These are phyloP conservation scores for Palythoa grandiflora DNA, from an alignment of 92 coral and sea anemone genomes.

Conservation along the genomic window DNA sequence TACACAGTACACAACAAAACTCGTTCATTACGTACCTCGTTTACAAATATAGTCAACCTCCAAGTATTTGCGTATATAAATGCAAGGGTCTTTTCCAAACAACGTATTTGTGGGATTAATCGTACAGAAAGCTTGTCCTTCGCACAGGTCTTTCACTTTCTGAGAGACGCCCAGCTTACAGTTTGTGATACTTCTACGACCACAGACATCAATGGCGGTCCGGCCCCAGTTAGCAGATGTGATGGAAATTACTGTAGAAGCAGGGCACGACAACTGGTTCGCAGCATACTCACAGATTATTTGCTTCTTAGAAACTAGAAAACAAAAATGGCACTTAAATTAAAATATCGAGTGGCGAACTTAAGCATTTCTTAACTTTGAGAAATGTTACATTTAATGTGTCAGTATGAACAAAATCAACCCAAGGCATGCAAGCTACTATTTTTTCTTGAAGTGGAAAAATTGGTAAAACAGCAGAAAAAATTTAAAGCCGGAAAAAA, in stretches of 20 bases:
- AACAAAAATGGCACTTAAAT: background rate
- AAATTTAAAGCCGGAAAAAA: too few species aligned
- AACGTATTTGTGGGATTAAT: conserved; percentile 64
- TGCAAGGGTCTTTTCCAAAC: conserved; percentile 79
- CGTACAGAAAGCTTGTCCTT: conserved; percentile 65
- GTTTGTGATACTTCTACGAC: conserved; percentile 58
- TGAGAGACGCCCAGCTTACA: conserved; percentile 74
- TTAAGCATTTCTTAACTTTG: background rate
- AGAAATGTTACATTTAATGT: too few species aligned
- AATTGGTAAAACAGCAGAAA: too few species aligned
- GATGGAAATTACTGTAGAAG: conserved; percentile 72
- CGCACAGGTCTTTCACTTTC: conserved; percentile 66
- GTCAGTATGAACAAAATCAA: too few species aligned
- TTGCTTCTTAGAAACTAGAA: conserved; percentile 70
- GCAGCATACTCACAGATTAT: conserved; percentile 79
- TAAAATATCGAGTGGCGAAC: background rate
- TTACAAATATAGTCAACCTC: conserved; percentile 83
- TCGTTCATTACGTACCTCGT: conserved; percentile 45
- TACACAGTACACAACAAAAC: background rate
- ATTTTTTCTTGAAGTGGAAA: too few species aligned
- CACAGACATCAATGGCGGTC: conserved; percentile 59
- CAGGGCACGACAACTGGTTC: conserved; percentile 78
- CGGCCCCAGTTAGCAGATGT: conserved; percentile 83
- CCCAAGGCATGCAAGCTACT: too few species aligned
- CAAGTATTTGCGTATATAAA: conserved; percentile 69